Base-by-base conservation (phyloP, 2,113 vertebrate genomes). In the Panthera uncia region DNA sequence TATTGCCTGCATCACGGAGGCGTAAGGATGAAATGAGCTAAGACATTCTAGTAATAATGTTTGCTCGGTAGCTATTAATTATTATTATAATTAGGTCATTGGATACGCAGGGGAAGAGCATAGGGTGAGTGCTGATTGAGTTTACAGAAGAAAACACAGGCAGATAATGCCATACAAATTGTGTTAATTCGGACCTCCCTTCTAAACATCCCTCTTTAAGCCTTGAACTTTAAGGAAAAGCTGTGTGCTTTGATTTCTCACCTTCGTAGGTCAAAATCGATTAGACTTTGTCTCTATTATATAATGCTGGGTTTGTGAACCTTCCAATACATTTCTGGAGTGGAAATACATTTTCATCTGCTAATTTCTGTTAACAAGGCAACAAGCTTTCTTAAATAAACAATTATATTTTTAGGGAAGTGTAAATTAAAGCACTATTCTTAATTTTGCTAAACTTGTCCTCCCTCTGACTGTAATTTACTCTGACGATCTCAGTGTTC, bases 301-400 rank as follows among this genome's bases (percentile, higher is more conserved):
- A n/a, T 4, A 5, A 45, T 10, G 55, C 33, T 52, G 36, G 79
- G 23, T 52, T 61, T 50, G 45, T 55, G 27, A 82, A 52, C 88
- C 88, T 68, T 45, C 8, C 33, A 23, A 15, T 14, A 41, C 4
- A 36, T 52, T 8, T 69, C 27, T 15, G 31, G 63, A 41, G 50
- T 14, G 16, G 21, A 96, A 73, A 73, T 29, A 12, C 21, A n/a
- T 89, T 81, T 92, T 50, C 90, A 19, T 61, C 85, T 41, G 86
- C 82, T 89, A 86, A 92, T 89, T 96, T 95, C 78, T 89, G 91
- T 71, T 69, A 89, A 81, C 52, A 73, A 83, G 81, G 69, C n/a
- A 61, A 73, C 91, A 84, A 48, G n/a, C 55, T 61, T 85, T 96
- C 87, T 96, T 79, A 79, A 91, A 84, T 89, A 94, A 96, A 66